Base-by-base conservation (phyloP, 2,113 vertebrate genomes). In the Hymenochirus boettgeri region DNA sequence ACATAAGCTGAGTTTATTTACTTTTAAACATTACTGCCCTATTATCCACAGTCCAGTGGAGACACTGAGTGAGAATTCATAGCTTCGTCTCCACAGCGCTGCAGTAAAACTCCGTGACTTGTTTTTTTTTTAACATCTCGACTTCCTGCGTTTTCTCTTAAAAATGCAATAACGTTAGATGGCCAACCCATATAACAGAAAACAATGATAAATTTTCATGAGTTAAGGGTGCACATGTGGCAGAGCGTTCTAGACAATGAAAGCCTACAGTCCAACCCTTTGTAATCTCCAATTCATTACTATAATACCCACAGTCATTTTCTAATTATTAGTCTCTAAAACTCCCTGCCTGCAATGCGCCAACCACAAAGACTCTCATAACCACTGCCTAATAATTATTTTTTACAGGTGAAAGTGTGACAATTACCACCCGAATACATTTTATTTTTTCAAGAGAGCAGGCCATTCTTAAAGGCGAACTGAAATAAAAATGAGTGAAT, bases 221-320 rank as follows among this genome's bases (percentile, higher is more conserved):
- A 52, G 56, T 55, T 67, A 59, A 67, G 64, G 50, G 56, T 8
- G 56, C 4, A 23, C 22, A 29, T 13, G 55, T 6, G n/a, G 55
- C 46, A 66, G 25, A 59, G 37, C 42, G 63, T 65, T 42, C 47
- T 45, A 51, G 47, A 56, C 56, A 13, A 12, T 21, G 12, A 26
- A 53, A 48, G 52, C 18, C 31, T 42, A 33, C 56, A 29, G 56
- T 67, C 58, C 46, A 59, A 67, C 56, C 55, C 33, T 56, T 52
- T 67, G 52, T 67, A 46, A 52, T 23, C 64, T 45, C 31, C 64
- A 67, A 56, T 67, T 67, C 64, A 67, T 67, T 67, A 67, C 56
- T 59, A 67, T 67, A 67, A 67, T 52, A 58, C 56, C 46, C 46
- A 58, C 56, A 59, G 47, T 59, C 47, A 59, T 67, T 33, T 39